Evolutionary conservation across 1,140 invertebrate genomes (phyloP), one percentile per base, ranked within the genome.

Genomic region (Galendromus occidentalis): DNA sequence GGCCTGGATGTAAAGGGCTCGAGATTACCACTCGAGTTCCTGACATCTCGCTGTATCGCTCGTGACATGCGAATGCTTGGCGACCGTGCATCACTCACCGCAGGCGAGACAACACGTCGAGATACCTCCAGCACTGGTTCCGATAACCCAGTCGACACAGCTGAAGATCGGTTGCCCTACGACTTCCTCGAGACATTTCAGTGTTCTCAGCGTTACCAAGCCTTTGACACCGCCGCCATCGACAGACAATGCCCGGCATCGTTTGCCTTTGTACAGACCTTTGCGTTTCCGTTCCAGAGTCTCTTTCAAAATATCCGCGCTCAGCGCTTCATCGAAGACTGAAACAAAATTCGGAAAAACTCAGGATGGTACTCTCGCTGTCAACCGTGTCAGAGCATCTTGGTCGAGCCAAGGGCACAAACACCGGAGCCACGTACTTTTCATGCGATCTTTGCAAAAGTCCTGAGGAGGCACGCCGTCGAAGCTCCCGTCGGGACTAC

Each of bases 201-300:
- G 51, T 17, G 20, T 33, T 25, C 51, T 25, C 51, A 59, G 51
- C 14, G 51, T 59, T 22, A 59, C 22, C 25, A 59, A 33, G 25
- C 51, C 51, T 25, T 59, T 59, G 25, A 59, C 51, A 59, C 51
- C 51, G 22, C 51, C 51, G 20, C 51, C 51, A 9, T 59, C 51
- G 2, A 59, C 33, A 4, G 51, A 25, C 51, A 59, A 59, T 5
- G 51, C 51, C 2, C 51, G 14, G 25, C 51, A 59, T 4, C 51
- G 14, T 9, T 59, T 59, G 17, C 51, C 12, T 29, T 29, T 25
- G 17, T 59, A 29, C 2, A 33, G n/a, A 25, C 33, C 12, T 59
- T 22, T 14, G 14, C 51, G 14, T 14, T 47, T 47, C 4, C 51
- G 51, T 59, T 59, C 51, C 51, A 59, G 2, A 2, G 51, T 22